Evolutionary conservation across 2,888 invertebrate species (phyloP).

Genomic region (Bombyx huttoni): DNA sequence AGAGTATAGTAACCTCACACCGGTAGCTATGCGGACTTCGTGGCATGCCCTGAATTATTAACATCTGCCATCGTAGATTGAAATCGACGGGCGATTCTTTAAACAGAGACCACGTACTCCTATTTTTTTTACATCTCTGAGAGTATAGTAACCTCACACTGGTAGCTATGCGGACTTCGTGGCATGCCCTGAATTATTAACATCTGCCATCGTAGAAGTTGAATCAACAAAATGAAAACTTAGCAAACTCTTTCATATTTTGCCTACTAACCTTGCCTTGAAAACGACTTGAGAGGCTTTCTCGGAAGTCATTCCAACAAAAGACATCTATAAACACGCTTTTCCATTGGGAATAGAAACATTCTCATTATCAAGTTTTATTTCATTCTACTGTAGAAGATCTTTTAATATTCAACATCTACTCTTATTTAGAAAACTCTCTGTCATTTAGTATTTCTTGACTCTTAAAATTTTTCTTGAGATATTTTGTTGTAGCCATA

Average conservation of each 20-base stretch:
- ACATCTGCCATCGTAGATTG: conserved; percentile 54
- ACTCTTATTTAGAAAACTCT: background rate
- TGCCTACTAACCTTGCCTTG: conserved; percentile 30
- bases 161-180: conserved; percentile 47
- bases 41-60: conserved; percentile 51
- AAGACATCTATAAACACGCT: background rate
- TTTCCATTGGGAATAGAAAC: background rate
- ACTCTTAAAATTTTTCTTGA: background rate
- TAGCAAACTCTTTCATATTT: conserved; percentile 55
- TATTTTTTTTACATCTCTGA: conserved; percentile 5
- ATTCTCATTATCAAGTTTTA: background rate
- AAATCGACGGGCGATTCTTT: too few relatives aligned
- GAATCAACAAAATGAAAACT: conserved; percentile 65
- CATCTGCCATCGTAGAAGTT: conserved; percentile 55
- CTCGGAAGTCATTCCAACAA: background rate
- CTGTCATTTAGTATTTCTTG: background rate
- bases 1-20: conserved; percentile 21
- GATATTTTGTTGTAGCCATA: background rate
- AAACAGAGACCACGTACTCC: too few relatives aligned
- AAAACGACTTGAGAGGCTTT: background rate
- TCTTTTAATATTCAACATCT: background rate
- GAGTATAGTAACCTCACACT: conserved; percentile 23
- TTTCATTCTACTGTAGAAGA: background rate
- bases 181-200: conserved; percentile 53
- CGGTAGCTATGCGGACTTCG: conserved; percentile 47